A percentile compares a stretch with the other conserved stretches of the same genome.
Conservation (phyloP, 1,140 invertebrate genomes). For the Hylaeus volcanicus region DNA sequence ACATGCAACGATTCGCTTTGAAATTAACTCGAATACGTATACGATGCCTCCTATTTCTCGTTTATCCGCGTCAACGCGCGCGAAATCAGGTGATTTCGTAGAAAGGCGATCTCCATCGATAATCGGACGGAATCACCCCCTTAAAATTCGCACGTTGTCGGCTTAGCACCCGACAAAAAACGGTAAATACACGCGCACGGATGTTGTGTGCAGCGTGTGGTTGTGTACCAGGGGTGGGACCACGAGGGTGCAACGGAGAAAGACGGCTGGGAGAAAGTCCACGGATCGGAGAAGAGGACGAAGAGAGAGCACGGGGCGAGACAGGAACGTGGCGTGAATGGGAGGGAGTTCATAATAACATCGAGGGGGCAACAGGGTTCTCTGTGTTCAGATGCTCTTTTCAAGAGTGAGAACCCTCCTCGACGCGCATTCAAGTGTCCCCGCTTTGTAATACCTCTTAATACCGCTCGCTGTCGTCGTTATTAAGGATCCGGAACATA, state of each 20-base stretch:
- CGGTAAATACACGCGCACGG: not conserved
- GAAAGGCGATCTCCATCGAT: not conserved
- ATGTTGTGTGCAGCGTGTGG: not conserved
- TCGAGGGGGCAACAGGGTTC: conserved; percentile 62
- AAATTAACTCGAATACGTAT: no score
- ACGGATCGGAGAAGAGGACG: conserved; percentile 36
- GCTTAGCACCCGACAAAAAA: not conserved
- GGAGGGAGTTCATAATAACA: conserved; percentile 74
- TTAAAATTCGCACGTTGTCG: not conserved
- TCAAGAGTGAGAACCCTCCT: conserved; percentile 73
- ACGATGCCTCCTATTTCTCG: no score
- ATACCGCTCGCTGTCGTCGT: conserved; percentile 76
- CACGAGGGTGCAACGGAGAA: not conserved
- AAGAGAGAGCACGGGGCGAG: conserved; percentile 36
- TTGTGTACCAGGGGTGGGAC: not conserved
- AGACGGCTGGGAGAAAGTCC: conserved; percentile 11
- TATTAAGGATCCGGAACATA: conserved; percentile 77
- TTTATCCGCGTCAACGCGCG: no score
- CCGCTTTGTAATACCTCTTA: conserved; percentile 78
- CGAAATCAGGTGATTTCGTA: not conserved
- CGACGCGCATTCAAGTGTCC: conserved; percentile 79
- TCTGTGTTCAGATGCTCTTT: conserved; percentile 76
- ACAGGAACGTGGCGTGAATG: conserved; percentile 50
- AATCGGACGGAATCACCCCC: not conserved
- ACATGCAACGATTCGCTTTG: no score